Evolutionary conservation across 2,113 vertebrate genomes (phyloP), one percentile per base, ranked within the genome.

Genomic region (Corydoras maculifer): DNA sequence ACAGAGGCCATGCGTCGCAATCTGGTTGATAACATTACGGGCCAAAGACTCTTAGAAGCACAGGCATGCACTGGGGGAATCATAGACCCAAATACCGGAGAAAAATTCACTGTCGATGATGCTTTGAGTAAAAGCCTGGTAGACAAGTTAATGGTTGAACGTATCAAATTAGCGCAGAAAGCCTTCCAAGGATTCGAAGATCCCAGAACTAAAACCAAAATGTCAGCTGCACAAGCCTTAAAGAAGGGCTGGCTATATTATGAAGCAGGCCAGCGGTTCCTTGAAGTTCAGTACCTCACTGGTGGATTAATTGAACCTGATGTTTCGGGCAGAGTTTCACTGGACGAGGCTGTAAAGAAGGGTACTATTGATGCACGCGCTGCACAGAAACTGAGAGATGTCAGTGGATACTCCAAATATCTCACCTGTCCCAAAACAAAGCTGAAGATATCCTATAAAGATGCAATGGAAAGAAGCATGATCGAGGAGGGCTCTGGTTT

Each of bases 231-330:
- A 0, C 97, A 98, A 87, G 97, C 96, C 0, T 87, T 99, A 68
- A 98, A 97, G 87, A 99, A 98, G 84, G 97, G 97, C 59, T 98
- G 95, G 95, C 86, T 99, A 0, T 99, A 98, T 85, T 98, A 98
- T 0, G 96, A 99, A 83, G 97, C 96, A 0, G 97, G 97, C 31
- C 96, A 98, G 80, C 89, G 97, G 1, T 98, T 99, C 85, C 89
- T 99, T 77, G 97, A 99, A 84, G 94, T 96, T 77, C 97, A 98
- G 87, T 99, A 98, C 83, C 86, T 99, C 77, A 99, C 97, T 0
- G 97, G 97, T 0, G 97, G 97, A 18, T 84, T 99, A 63, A 94
- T 99, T 0, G 97, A 99, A 82, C 96, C 97, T 0, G 95, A 97
- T 0, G 18, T 73, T 0, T 57, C 87, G 0, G 86, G 90, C 78